Evolutionary conservation across 2,888 invertebrate species (phyloP).

Genomic region (Drosophila bunnanda): DNA sequence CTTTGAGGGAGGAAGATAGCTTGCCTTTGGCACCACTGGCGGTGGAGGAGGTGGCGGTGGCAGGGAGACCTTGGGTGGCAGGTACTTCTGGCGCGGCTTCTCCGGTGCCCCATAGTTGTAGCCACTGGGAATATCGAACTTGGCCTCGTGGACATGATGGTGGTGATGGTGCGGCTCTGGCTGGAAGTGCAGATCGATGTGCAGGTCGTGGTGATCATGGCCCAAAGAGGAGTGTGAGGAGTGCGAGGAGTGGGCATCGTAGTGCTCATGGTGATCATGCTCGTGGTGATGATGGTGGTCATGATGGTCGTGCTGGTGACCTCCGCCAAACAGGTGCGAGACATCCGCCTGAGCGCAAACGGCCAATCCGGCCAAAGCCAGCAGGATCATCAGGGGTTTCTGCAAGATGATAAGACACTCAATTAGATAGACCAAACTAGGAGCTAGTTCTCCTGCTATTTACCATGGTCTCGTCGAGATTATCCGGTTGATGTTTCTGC

Average conservation of each 20-base stretch:
- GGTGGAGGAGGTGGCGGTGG: slow-evolving; percentile 48
- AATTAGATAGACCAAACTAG: not conserved
- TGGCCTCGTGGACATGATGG: slow-evolving; percentile 30
- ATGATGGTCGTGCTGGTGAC: slow-evolving; percentile 29
- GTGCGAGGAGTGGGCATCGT: slow-evolving; percentile 23
- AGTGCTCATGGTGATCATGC: slow-evolving; percentile 31
- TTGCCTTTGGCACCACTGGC: slow-evolving; percentile 34
- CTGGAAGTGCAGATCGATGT: slow-evolving; percentile 54
- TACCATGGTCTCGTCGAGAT: slow-evolving; percentile 55
- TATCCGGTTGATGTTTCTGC: slow-evolving; percentile 54
- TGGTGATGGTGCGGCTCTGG: slow-evolving; percentile 53
- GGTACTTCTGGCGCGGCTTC: slow-evolving; percentile 42
- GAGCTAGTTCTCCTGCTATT: not conserved
- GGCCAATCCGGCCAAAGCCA: slow-evolving; percentile 53
- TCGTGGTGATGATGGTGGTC: slow-evolving; percentile 47
- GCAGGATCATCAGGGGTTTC: slow-evolving; percentile 57
- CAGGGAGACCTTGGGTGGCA: slow-evolving; percentile 41
- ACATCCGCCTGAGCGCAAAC: slow-evolving; percentile 59
- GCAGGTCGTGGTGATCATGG: slow-evolving; percentile 51
- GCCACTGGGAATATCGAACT: slow-evolving; percentile 47
- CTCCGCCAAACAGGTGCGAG: slow-evolving; percentile 62
- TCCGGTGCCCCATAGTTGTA: slow-evolving; percentile 58
- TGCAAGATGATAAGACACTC: slow-evolving; percentile 15
- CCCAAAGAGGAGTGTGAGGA: slow-evolving; percentile 20
- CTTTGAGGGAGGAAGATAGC: slow-evolving; percentile 50